Base-by-base conservation (phyloP, 2,888 invertebrate species). In the Plemyria rubiginata region DNA sequence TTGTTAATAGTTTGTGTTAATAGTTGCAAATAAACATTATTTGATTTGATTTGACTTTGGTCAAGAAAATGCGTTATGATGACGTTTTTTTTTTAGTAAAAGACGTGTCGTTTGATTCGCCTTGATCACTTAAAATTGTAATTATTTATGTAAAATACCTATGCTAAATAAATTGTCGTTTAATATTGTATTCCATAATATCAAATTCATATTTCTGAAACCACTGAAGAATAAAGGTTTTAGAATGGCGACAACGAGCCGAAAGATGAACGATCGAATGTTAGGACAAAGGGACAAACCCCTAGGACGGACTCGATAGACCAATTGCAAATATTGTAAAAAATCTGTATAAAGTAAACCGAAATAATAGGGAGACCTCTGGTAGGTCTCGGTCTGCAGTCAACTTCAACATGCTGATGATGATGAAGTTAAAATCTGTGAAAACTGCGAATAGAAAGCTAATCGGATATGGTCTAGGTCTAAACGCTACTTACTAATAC, bases 391-490 rank as follows among this genome's bases (percentile, higher is more conserved):
- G 2, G 11, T 8, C 36, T 1, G 36, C 36, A 36, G 36, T 38
- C 1, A 8, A 32, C 32, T 32, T 32, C 4, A 4, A 7, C 8
- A 32, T 41, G 4, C n/a, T 41, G 41, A 41, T 32, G 32, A 32
- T 32, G 32, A 43, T 61, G 64, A 51, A 36, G 29, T 55, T 36
- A n/a, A n/a, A n/a, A n/a, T n/a, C n/a, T n/a, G n/a, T 60, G 54
- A 55, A 59, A 66, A 67, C 62, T 60, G 60, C 59, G 41, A 68
- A 62, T 68, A 66, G 68, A 71, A 68, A 71, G 68, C 58, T 64
- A 64, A 67, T 67, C 59, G 50, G 53, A 62, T 64, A 67, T 11
- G 36, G 11, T 38, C 9, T 38, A 65, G 63, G 67, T 63, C 54
- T 69, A 63, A 71, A 62, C 48, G 63, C 22, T 22, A 22, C 58